Evolutionary conservation across 2,797 vertebrate species (phyloP).

Genomic region (Peromyscus melanophrys): DNA sequence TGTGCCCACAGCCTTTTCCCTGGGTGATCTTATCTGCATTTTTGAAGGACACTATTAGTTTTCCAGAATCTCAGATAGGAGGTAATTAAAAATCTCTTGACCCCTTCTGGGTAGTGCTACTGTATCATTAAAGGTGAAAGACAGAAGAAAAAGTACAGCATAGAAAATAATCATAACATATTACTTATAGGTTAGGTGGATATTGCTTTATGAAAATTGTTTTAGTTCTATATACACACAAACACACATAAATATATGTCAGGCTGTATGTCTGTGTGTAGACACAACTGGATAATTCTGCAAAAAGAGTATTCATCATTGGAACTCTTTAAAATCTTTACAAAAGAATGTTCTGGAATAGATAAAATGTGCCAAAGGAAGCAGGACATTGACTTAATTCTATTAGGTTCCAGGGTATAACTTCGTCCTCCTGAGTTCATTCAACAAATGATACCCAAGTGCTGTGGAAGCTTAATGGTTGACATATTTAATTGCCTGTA

Average conservation of each 20-base stretch:
- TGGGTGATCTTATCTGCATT: background rate
- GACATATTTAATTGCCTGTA: conserved; percentile 45
- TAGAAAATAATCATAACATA: background rate
- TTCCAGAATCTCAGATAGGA: conserved; percentile 23
- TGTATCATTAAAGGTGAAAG: too few relatives aligned
- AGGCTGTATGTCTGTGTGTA: background rate
- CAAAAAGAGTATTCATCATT: conserved; percentile 3
- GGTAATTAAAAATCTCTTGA: conserved; percentile 43
- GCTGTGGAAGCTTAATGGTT: conserved; percentile 62
- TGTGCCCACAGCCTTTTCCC: background rate
- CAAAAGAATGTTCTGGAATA: conserved; percentile 4
- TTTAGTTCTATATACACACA: background rate
- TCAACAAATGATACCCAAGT: conserved; percentile 28
- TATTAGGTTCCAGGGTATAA: background rate
- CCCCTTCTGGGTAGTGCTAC: background rate
- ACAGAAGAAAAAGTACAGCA: background rate
- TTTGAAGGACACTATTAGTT: background rate
- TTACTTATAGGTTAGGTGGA: background rate
- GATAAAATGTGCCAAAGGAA: conserved; percentile 48
- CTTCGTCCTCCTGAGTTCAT: conserved; percentile 52
- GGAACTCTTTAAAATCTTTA: conserved; percentile 8
- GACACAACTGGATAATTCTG: background rate
- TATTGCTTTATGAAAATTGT: background rate
- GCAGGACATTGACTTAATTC: background rate
- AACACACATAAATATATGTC: background rate